Conservation (phyloP, 2,113 vertebrate species). For the Pangasianodon hypophthalmus region DNA sequence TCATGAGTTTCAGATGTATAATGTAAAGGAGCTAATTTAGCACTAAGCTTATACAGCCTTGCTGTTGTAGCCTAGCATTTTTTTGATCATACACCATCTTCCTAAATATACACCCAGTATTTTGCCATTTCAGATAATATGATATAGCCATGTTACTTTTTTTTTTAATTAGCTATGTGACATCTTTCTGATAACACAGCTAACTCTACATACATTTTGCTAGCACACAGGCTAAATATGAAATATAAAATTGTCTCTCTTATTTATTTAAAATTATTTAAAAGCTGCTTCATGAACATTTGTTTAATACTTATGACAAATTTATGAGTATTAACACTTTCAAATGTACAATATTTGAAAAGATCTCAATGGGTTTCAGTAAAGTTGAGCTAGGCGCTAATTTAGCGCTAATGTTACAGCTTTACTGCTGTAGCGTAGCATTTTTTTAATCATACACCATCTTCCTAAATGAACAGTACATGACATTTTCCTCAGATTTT, state of each 20-base stretch:
- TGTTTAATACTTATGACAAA: neutral
- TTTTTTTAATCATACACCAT: neutral
- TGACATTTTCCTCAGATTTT: neutral
- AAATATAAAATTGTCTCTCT: neutral
- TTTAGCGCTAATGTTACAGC: neutral
- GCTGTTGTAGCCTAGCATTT: neutral
- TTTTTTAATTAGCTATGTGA: neutral
- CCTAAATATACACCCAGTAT: too few species aligned
- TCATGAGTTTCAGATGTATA: neutral
- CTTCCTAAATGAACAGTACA: too few species aligned
- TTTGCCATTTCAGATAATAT: neutral
- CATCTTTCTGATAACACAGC: neutral
- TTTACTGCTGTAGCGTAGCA: neutral
- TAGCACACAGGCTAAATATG: neutral
- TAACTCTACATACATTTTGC: neutral
- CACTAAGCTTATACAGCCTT: neutral
- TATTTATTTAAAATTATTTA: neutral
- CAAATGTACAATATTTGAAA: neutral
- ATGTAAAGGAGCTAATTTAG: neutral
- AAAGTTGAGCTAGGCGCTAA: neutral
- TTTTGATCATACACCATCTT: neutral
- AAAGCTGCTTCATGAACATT: neutral
- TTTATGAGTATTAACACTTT: neutral
- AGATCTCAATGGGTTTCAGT: neutral
- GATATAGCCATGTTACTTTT: too few species aligned